Evolutionary conservation across 2,888 invertebrate genomes (phyloP).

Genomic region (Helleia helle): DNA sequence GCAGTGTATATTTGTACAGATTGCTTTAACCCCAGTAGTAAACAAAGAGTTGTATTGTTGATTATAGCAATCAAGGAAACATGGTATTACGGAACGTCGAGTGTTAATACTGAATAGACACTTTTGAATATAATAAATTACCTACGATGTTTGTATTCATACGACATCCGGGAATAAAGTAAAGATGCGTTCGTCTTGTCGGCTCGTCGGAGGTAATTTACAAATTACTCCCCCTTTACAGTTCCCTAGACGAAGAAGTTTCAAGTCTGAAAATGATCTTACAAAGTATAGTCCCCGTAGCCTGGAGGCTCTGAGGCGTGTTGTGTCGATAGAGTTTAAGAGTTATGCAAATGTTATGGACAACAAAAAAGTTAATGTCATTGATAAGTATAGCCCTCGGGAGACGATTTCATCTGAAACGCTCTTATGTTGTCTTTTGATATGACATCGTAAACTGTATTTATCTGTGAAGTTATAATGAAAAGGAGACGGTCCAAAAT

Average conservation of each 20-base stretch:
- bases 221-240: constrained; percentile 45
- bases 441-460: too few species aligned
- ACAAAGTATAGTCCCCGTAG: constrained; percentile 58
- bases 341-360: constrained; percentile 74
- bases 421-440: too few species aligned
- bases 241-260: constrained; percentile 51
- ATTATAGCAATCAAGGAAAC: too few species aligned
- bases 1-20: too few species aligned
- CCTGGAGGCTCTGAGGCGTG: constrained; percentile 47
- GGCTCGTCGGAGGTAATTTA: constrained; percentile 42
- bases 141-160: constrained; percentile 18
- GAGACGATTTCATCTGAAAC: constrained; percentile 57
- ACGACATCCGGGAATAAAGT: constrained; percentile 21
- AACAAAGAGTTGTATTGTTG: too few species aligned
- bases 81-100: too few species aligned
- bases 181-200: constrained; percentile 24
- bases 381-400: constrained; percentile 64
- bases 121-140: too few species aligned
- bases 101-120: too few species aligned
- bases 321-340: constrained; percentile 52
- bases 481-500: too few species aligned
- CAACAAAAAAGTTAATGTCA: constrained; percentile 73
- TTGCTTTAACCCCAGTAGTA: too few species aligned
- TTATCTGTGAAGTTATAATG: too few species aligned
- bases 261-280: constrained; percentile 69